Base-by-base conservation (phyloP, 2,888 invertebrate genomes). In the Acanthosepion pharaonis region DNA sequence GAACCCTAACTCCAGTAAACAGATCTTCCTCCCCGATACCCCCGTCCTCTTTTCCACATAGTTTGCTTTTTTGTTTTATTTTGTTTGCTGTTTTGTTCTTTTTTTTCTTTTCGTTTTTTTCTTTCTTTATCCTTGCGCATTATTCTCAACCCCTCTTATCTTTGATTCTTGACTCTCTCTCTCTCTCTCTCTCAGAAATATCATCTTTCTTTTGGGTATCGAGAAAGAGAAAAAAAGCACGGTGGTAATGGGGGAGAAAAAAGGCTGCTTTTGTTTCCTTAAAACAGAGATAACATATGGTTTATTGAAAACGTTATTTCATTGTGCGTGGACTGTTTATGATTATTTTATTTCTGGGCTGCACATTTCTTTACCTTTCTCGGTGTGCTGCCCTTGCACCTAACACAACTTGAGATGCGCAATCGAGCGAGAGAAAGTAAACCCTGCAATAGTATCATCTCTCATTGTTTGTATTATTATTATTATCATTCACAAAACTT, bases 231-330 rank as follows among this genome's bases (percentile, higher is more conserved):
- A 4, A 28, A 78, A 2, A 78, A 59, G 59, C 59, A 59, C 3
- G 6, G 59, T 59, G 59, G 92, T 20, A 18, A 42, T 1, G 15
- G 48, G 20, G 11, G 92, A 2, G 25, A 6, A 8, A 49, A 28
- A 28, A 18, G n/a, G 28, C 48, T 48, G 42, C 51, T 92, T 92
- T 51, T 92, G 92, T 92, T 49, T 28, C 49, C 33, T 78, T 78
- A 8, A 78, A 78, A 78, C 78, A 33, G 78, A 78, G 78, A 78
- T 78, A 78, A n/a, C 78, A 78, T 78, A 78, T 78, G 78, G 78
- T 78, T 78, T 78, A 78, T 78, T 78, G 78, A 78, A 78, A 78
- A 78, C 78, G 78, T 78, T 78, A 78, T 78, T 78, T 78, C 78
- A 78, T 78, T 78, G 33, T 18, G 78, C 78, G 78, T 33, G 78